Evolutionary conservation across 2,888 invertebrate species (phyloP).

Genomic region (Xanthostigma xanthostigma): DNA sequence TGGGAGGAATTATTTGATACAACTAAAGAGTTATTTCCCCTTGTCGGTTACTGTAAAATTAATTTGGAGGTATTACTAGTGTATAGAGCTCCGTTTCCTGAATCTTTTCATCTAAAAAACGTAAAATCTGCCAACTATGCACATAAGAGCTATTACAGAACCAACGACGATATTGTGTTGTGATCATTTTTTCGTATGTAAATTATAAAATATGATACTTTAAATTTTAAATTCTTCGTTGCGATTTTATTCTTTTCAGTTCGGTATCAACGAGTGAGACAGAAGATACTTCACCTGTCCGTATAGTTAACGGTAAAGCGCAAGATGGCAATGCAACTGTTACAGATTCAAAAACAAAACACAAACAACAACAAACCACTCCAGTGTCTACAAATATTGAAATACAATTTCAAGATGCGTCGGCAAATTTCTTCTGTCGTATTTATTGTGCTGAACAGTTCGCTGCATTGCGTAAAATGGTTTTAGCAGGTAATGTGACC

Average conservation of each 20-base stretch:
- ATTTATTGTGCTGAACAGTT: conserved; percentile 89
- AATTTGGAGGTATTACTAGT: too few relatives aligned
- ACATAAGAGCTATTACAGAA: too few relatives aligned
- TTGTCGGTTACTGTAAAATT: too few relatives aligned
- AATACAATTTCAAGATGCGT: conserved; percentile 44
- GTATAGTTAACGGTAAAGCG: conserved; percentile 4
- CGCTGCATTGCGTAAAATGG: conserved; percentile 49
- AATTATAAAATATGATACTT: too few relatives aligned
- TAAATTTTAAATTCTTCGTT: too few relatives aligned
- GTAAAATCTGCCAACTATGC: too few relatives aligned
- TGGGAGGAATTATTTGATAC: too few relatives aligned
- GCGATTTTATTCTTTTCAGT: neutral
- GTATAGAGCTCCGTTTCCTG: too few relatives aligned
- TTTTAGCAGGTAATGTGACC: conserved; percentile 23
- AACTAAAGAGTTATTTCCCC: too few relatives aligned
- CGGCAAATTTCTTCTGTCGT: conserved; percentile 75
- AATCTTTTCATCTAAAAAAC: too few relatives aligned
- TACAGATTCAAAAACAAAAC: conserved; percentile 9
- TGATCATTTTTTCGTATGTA: too few relatives aligned
- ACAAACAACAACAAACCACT: neutral
- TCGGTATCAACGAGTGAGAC: conserved; percentile 5
- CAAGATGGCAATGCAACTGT: conserved; percentile 9
- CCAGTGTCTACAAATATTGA: conserved; percentile 31
- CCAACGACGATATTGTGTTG: too few relatives aligned
- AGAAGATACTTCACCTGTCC: neutral